Base-by-base conservation (phyloP, 2,888 invertebrate genomes). In the Cephus pygmeus region DNA sequence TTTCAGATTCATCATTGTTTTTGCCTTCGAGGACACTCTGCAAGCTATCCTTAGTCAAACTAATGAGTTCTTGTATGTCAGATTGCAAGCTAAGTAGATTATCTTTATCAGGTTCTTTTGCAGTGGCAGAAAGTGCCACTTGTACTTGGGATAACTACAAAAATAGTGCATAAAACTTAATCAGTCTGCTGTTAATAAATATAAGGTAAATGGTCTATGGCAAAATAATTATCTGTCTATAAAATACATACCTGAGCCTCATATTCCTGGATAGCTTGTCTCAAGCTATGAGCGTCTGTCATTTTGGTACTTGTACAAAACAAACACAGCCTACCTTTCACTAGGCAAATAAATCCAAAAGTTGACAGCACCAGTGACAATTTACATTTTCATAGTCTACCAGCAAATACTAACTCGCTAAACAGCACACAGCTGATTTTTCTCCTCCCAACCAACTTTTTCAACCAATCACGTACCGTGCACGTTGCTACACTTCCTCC, bases 11-110 rank as follows among this genome's bases (percentile, higher is more conserved):
- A n/a, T 79, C 74, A 69, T 81, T 77, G 68, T 78, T 79, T 73
- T 79, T 77, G 23, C 77, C 82, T 81, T 79, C 86, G 33, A 34
- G 12, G n/a, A 87, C 79, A 79, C 83, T 85, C 79, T 92, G 91
- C 77, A 94, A 87, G 83, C 93, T 94, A 88, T 95, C 95, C 86
- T 93, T 92, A 0, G 96, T 96, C 69, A 96, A 91, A n/a, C 93
- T 92, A 76, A 96, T 93, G 1, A 96, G 92, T 89, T 96, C 95
- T 82, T 93, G 91, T 71, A 96, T 92, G 87, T 96, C 95, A 34
- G 93, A 92, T 86, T 94, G 93, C 15, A 96, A 91, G 73, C 93
- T 92, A 75, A 93, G 81, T 34, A 96, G 91, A 36, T 95, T 94
- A 74, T 93, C 92, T 69, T 92, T 93, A 82, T 94, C 93, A 1